Percentiles rank a stretch among this genome's conserved stretches.
These are phyloP conservation scores for Erpetoichthys calabaricus DNA, from an alignment of 2,797 vertebrate species.

Conservation along the genomic window DNA sequence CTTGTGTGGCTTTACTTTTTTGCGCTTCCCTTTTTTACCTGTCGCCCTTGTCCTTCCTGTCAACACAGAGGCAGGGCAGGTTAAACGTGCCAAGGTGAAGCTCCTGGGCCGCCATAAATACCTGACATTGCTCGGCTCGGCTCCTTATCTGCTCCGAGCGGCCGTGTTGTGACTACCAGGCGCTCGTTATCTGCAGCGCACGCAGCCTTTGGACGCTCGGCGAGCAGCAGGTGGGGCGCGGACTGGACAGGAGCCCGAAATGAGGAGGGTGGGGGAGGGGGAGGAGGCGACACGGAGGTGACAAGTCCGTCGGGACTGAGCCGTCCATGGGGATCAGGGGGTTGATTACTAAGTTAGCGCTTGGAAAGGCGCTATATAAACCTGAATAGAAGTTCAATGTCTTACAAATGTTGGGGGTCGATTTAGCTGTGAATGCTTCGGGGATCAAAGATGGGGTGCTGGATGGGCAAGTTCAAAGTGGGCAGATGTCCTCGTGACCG, in stretches of 20 bases:
- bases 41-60: slow-evolving; percentile 88
- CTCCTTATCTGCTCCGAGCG: no score
- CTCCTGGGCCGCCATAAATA: background rate
- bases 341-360: slow-evolving; percentile 1
- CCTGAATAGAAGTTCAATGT: slow-evolving; percentile 39
- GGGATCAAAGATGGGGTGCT: no score
- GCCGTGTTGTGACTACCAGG: no score
- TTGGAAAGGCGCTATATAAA: slow-evolving; percentile 13
- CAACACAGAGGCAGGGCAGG: slow-evolving; percentile 68
- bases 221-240: no score
- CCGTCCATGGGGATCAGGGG: background rate
- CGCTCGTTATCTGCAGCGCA: no score
- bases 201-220: no score
- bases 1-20: slow-evolving; percentile 75
- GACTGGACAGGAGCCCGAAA: background rate
- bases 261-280: slow-evolving; percentile 24
- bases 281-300: slow-evolving; percentile 32
- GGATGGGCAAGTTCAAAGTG: no score
- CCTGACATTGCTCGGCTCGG: no score
- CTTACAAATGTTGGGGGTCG: slow-evolving; percentile 15
- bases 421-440: no score
- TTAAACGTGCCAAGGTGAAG: slow-evolving; percentile 17
- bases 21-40: slow-evolving; percentile 93
- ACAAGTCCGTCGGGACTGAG: slow-evolving; percentile 25
- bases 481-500: no score